Evolutionary conservation across 2,888 invertebrate genomes (phyloP).

Genomic region (Helleia helle): DNA sequence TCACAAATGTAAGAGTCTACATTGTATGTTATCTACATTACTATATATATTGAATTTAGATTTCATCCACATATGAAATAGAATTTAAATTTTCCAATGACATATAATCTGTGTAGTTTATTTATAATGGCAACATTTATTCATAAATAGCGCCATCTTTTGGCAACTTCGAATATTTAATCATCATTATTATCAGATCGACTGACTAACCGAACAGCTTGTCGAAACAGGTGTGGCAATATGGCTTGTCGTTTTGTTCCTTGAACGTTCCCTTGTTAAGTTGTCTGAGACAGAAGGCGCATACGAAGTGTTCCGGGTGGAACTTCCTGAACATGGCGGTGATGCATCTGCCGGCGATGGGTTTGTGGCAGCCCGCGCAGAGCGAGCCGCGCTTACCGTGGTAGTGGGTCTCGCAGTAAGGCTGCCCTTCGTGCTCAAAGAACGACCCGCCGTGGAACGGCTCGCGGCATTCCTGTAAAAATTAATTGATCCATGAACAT

Average conservation of each 20-base stretch:
- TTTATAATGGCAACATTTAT: constrained; percentile 5
- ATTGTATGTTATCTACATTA: neutral
- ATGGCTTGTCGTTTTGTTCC: constrained; percentile 98
- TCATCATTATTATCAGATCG: neutral
- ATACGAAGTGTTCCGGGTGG: constrained; percentile 99
- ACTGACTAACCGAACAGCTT: constrained; percentile 94
- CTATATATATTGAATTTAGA: neutral
- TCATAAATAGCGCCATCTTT: neutral
- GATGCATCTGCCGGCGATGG: constrained; percentile 97
- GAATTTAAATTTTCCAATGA: neutral
- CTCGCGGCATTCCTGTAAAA: constrained; percentile 92
- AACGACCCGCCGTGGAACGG: constrained; percentile 98
- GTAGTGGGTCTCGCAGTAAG: constrained; percentile 99
- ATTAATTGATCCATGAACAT: neutral
- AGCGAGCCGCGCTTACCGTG: constrained; percentile 97
- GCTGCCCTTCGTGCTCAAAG: constrained; percentile 98
- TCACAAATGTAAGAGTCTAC: constrained; percentile 1
- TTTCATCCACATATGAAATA: constrained; percentile 1
- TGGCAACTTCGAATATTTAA: neutral
- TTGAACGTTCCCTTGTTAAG: constrained; percentile 99
- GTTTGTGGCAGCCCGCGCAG: constrained; percentile 98
- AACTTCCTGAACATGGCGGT: constrained; percentile 99
- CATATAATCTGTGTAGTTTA: neutral
- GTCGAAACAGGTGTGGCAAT: constrained; percentile 98
- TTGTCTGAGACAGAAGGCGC: constrained; percentile 98